Conservation (phyloP, 2,797 vertebrate species). For the Poeciliopsis paucimaculata region DNA sequence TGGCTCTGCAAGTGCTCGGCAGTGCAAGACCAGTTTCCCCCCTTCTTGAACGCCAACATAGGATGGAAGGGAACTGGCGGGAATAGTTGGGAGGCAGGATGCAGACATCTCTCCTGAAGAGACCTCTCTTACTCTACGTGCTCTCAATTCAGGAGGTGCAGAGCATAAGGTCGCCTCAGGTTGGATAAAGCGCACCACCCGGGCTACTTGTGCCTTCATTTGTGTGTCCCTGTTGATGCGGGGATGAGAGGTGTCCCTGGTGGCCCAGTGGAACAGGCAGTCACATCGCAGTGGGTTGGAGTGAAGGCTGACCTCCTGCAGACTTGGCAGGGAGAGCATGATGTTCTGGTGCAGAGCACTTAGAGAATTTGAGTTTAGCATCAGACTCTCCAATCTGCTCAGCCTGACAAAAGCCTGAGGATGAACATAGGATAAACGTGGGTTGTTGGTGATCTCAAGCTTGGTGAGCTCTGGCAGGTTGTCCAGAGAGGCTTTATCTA, state of each 20-base stretch:
- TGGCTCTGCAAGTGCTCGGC: constrained; percentile 92
- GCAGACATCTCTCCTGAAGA: constrained; percentile 93
- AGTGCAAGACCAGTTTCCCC: constrained; percentile 85
- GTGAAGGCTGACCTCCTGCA: constrained; percentile 96
- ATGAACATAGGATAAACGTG: constrained; percentile 93
- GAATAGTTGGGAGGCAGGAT: constrained; percentile 93
- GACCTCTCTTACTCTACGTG: constrained; percentile 87
- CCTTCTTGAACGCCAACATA: constrained; percentile 79
- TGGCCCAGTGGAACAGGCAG: constrained; percentile 95
- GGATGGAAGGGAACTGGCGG: constrained; percentile 85
- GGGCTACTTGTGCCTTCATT: constrained; percentile 20
- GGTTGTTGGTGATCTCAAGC: constrained; percentile 97
- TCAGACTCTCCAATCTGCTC: constrained; percentile 92
- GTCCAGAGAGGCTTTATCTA: constrained; percentile 91
- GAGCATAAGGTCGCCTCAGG: constrained; percentile 93
- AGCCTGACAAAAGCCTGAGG: constrained; percentile 91
- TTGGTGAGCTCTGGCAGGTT: constrained; percentile 97
- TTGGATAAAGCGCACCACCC: constrained; percentile 90
- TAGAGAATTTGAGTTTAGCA: constrained; percentile 97
- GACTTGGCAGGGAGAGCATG: constrained; percentile 89
- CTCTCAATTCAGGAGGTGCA: constrained; percentile 91
- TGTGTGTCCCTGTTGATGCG: constrained; percentile 25
- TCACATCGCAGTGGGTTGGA: constrained; percentile 96
- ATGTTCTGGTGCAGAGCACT: constrained; percentile 92
- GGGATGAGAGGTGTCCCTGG: constrained; percentile 71